phyloP scores from a whole-genome alignment of 2,888 invertebrate genomes.

The Fabriciana adippe region DNA sequence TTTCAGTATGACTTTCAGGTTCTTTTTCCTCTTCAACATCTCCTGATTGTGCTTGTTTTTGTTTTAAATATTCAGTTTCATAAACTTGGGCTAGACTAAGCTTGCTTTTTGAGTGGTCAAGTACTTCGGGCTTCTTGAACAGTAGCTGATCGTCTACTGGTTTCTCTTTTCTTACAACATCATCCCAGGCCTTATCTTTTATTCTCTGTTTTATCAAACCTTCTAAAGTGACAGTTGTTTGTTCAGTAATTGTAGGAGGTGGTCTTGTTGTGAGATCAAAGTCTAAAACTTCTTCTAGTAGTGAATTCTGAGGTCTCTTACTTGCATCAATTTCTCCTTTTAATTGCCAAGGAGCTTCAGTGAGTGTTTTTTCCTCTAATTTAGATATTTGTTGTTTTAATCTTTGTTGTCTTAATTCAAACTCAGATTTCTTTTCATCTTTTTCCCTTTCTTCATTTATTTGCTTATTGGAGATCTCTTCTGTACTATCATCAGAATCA shows the following conservation, averaged over 20 bases:
- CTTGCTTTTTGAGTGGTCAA: constrained; percentile 97
- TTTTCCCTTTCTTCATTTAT: constrained; percentile 39
- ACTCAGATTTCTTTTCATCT: constrained; percentile 82
- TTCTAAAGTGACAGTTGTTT: constrained; percentile 93
- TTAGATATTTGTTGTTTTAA: constrained; percentile 85
- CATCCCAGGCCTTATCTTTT: constrained; percentile 96
- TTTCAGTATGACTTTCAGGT: constrained; percentile 89
- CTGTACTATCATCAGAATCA: constrained; percentile 51
- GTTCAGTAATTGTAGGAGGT: constrained; percentile 95
- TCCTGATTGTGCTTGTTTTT: constrained; percentile 82
- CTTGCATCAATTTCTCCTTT: constrained; percentile 93
- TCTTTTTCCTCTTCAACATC: constrained; percentile 83
- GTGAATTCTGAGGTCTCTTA: constrained; percentile 93
- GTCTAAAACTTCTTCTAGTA: constrained; percentile 95
- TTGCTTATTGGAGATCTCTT: constrained; percentile 42
- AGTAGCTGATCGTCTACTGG: constrained; percentile 91
- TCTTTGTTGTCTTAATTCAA: constrained; percentile 89
- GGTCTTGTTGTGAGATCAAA: constrained; percentile 92
- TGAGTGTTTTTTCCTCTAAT: constrained; percentile 87
- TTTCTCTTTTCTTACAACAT: constrained; percentile 93
- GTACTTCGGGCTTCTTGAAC: constrained; percentile 92
- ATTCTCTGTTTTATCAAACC: constrained; percentile 95
- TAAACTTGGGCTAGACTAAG: constrained; percentile 96
- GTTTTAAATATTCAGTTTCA: constrained; percentile 91
- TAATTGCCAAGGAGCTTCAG: constrained; percentile 96